Conservation (phyloP, 2,797 vertebrate genomes). For the Bucorvus abyssinicus region DNA sequence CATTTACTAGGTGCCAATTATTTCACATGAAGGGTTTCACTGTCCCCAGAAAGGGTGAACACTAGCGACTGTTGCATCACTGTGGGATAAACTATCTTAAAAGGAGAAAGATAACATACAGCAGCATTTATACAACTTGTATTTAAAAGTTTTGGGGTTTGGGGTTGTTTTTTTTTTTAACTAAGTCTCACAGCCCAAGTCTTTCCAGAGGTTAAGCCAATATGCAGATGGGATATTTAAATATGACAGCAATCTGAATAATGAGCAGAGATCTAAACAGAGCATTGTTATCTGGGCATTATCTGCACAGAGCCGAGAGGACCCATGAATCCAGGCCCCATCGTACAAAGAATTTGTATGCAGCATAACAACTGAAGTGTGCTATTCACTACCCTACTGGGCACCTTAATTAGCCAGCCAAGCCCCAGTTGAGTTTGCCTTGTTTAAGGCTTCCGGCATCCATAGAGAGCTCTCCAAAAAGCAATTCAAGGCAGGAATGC, state of each 20-base stretch:
- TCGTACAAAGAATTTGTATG: fast-evolving
- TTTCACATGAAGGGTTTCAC: not conserved
- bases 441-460: slow-evolving; percentile 9
- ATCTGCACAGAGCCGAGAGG: not conserved
- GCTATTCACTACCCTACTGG: not conserved
- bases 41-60: not conserved
- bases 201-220: not conserved
- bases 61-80: not conserved
- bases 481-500: slow-evolving; percentile 1
- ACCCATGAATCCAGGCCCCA: not conserved
- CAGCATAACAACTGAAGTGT: not conserved
- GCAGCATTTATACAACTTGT: not conserved
- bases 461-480: not conserved
- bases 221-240: not conserved
- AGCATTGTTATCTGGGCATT: not conserved
- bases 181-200: not conserved
- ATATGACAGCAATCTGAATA: not conserved
- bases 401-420: not conserved
- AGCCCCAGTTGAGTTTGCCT: not conserved
- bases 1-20: not conserved
- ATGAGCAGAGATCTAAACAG: not conserved
- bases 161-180: too few relatives aligned
- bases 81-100: not conserved
- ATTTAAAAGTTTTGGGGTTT: not conserved
- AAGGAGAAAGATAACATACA: not conserved